A percentile compares a stretch with the other conserved stretches of the same genome.
Evolutionary conservation across 2,797 vertebrate genomes (phyloP).

Genomic region (Enteromius paludinosus): DNA sequence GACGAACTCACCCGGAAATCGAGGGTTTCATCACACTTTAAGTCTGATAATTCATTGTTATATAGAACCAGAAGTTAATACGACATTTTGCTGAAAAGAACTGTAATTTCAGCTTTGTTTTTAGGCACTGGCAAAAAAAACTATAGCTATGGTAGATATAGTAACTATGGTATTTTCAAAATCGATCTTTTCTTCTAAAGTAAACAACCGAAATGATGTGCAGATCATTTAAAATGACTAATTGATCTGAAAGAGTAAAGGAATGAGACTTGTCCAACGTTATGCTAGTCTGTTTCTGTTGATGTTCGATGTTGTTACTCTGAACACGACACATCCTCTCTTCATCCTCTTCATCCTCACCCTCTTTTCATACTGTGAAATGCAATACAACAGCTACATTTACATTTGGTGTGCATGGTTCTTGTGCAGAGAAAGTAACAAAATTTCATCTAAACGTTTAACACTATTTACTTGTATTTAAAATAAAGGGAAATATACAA

Average conservation of each 20-base stretch:
- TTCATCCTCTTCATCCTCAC: background rate
- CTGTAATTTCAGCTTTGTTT: background rate
- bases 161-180: background rate
- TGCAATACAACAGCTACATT: background rate
- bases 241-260: background rate
- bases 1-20: background rate
- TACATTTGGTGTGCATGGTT: background rate
- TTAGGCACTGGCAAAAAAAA: background rate
- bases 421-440: background rate
- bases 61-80: background rate
- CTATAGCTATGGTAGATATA: too few relatives aligned
- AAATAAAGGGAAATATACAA: background rate
- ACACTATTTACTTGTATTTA: background rate
- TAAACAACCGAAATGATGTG: background rate
- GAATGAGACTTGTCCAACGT: background rate
- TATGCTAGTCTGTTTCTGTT: conserved; percentile 14
- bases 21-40: background rate
- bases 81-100: background rate
- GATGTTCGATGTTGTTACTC: conserved; percentile 23
- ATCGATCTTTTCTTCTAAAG: background rate
- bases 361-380: background rate
- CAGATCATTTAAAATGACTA: background rate
- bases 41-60: background rate
- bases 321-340: background rate
- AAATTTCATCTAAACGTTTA: background rate